Evolutionary conservation across 2,888 invertebrate genomes (phyloP), one percentile per base, ranked within the genome.

Genomic region (Melinaea marsaeus): DNA sequence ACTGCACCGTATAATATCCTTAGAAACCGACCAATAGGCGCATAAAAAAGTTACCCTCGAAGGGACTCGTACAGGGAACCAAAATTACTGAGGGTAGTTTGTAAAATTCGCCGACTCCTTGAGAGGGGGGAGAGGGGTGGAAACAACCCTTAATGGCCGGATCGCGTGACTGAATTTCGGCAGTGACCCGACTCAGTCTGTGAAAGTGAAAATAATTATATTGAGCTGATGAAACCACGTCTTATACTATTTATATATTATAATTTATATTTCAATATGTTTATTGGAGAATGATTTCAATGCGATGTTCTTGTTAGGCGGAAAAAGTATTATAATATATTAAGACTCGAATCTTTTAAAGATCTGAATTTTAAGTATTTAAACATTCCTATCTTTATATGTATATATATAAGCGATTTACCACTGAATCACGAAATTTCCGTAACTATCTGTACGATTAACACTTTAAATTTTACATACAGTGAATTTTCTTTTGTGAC

Each of bases 101-200:
- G 83, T 86, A 80, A 88, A 90, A 88, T 88, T 90, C 80, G 88
- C 88, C 85, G 86, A 79, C 81, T 81, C 79, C 77, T 79, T 76
- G 72, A 75, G 65, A 71, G 74, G 73, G 74, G 73, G 69, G 73
- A 22, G 22, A 1, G 22, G 72, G 76, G 80, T 79, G 79, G 72
- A 74, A 83, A 85, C 88, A 82, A 85, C 85, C 87, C 88, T 81
- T 91, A 91, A 91, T 91, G 90, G 91, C 82, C 77, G 83, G 74
- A 90, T 91, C 83, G 91, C 91, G 91, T 91, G 91, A 88, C 90
- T 86, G 85, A 86, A 88, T 90, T 90, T 90, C 86, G 90, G 86
- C 89, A 90, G 86, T 90, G 90, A 89, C 89, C 89, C 84, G 81
- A 78, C 80, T 81, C 83, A 78, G 79, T 81, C 81, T 79, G 84